Conservation (phyloP, 2,888 invertebrate genomes). For the Pheosia tremula region DNA sequence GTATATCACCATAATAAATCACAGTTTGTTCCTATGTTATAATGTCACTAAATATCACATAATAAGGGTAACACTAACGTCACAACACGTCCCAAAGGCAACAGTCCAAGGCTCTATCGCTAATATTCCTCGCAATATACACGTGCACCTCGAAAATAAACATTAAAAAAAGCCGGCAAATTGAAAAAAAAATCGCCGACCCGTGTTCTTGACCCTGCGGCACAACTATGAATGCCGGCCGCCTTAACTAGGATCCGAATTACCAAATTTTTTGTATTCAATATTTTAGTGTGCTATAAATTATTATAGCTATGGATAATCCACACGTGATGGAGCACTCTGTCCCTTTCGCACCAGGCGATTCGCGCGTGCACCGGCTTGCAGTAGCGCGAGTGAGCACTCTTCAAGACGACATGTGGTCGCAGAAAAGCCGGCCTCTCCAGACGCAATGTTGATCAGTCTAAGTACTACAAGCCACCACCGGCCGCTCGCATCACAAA, state of each 20-base stretch:
- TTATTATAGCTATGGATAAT: constrained; percentile 69
- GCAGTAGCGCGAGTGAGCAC: constrained; percentile 58
- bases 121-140: constrained; percentile 78
- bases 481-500: constrained; percentile 70
- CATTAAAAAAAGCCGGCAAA: constrained; percentile 71
- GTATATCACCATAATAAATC: constrained; percentile 82
- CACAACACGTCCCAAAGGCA: constrained; percentile 84
- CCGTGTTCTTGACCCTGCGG: constrained; percentile 82
- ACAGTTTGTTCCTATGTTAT: constrained; percentile 80
- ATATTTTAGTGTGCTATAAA: constrained; percentile 81
- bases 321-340: constrained; percentile 73
- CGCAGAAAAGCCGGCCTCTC: constrained; percentile 68
- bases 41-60: constrained; percentile 82
- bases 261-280: constrained; percentile 80
- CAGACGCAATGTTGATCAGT: constrained; percentile 49
- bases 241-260: constrained; percentile 82
- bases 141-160: constrained; percentile 76
- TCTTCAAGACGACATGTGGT: constrained; percentile 71
- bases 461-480: constrained; percentile 48
- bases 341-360: constrained; percentile 69
- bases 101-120: constrained; percentile 75
- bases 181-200: constrained; percentile 64
- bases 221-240: constrained; percentile 81
- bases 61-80: constrained; percentile 80
- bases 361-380: constrained; percentile 74